A percentile compares a stretch with the other conserved stretches of the same genome.
Conservation (phyloP, 2,113 vertebrate species). For the Cephalopterus ornatus region DNA sequence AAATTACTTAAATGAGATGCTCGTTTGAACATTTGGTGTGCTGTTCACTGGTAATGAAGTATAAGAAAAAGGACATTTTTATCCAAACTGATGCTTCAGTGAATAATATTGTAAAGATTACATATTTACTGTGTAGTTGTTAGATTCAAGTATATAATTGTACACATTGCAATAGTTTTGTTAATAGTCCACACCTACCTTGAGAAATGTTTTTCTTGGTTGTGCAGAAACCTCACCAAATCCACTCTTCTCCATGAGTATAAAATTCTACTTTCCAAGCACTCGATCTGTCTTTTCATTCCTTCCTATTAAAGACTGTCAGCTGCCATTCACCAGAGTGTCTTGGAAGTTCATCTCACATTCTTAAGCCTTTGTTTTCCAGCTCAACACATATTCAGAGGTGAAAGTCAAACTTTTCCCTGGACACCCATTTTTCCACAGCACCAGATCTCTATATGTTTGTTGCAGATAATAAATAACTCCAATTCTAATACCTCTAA, state of each 20-base stretch:
- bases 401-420: constrained; percentile 21
- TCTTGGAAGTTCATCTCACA: not conserved
- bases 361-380: constrained; percentile 20
- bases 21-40: not conserved
- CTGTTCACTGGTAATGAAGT: not conserved
- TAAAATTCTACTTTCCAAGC: not conserved
- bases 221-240: not conserved
- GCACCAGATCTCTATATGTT: not conserved
- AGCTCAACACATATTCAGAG: not conserved
- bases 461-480: constrained; percentile 28
- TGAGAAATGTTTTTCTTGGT: not conserved
- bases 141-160: not conserved
- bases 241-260: not conserved
- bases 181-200: not conserved
- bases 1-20: not conserved
- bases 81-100: not conserved
- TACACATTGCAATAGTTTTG: not conserved
- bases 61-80: not conserved
- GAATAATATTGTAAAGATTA: not conserved
- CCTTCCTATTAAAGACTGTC: not conserved
- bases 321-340: not conserved
- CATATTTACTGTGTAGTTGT: not conserved
- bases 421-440: not conserved
- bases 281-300: not conserved
- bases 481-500: constrained; percentile 4